These are phyloP conservation scores for Capitulum mitella DNA, from an alignment of 2,888 invertebrate genomes.

Conservation along the genomic window DNA sequence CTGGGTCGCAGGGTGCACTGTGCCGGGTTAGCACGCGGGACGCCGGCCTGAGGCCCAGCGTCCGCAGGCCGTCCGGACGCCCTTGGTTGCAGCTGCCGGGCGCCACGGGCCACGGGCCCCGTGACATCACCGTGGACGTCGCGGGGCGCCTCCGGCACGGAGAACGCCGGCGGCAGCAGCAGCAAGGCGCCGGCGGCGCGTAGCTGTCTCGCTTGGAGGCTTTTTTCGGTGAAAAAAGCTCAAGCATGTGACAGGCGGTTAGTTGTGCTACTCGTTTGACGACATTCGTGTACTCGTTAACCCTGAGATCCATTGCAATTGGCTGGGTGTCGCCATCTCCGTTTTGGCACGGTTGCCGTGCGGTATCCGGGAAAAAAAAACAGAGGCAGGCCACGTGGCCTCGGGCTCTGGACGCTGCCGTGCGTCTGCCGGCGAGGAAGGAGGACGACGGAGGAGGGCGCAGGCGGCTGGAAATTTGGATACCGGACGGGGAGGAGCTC, in stretches of 20 bases:
- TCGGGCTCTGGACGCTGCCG: no score
- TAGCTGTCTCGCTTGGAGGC: background rate
- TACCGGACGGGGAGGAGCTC: no score
- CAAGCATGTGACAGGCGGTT: background rate
- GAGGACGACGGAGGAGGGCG: no score
- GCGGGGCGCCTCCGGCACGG: background rate
- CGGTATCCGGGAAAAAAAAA: background rate
- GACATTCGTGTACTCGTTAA: background rate
- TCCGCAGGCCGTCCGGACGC: background rate
- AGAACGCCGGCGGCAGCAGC: background rate
- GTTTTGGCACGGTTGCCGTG: background rate
- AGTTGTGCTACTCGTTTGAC: background rate
- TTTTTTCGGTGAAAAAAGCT: background rate
- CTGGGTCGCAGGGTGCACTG: background rate
- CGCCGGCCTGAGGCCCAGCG: background rate
- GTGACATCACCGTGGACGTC: background rate
- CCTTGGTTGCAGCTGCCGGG: background rate
- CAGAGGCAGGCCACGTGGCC: background rate
- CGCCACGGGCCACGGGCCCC: background rate
- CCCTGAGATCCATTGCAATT: slow-evolving; percentile 9
- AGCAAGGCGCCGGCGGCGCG: background rate
- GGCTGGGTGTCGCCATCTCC: background rate
- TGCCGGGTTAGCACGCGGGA: background rate
- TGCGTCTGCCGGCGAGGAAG: no score
- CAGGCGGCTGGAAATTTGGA: no score